phyloP scores from a whole-genome alignment of 2,113 vertebrate species.

The Lonchura striata region DNA sequence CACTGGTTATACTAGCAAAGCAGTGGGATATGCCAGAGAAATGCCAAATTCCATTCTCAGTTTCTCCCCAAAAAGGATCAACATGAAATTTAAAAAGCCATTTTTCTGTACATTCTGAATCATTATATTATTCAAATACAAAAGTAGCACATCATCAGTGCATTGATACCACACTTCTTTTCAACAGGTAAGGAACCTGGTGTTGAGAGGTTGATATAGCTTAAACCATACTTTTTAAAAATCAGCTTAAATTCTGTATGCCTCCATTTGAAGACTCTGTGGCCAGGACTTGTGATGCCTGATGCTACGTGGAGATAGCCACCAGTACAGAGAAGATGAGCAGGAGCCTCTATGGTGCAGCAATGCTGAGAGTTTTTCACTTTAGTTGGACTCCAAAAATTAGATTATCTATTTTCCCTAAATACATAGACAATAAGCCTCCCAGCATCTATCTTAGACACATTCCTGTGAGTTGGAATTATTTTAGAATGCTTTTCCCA shows the following conservation, averaged over 20 bases:
- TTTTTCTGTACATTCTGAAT: neutral
- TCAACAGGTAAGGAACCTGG: neutral
- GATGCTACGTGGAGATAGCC: fast-evolving
- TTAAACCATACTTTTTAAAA: neutral
- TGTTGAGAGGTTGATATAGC: neutral
- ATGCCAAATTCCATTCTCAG: neutral
- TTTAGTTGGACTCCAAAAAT: neutral
- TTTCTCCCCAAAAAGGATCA: neutral
- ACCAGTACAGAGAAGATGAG: neutral
- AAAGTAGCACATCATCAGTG: neutral
- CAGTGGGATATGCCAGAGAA: neutral
- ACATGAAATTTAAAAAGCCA: neutral
- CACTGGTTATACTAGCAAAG: no score
- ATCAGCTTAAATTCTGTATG: neutral
- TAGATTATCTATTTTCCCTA: neutral
- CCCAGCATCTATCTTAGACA: neutral
- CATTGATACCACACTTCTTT: neutral
- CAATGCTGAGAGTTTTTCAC: neutral
- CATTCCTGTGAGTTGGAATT: neutral
- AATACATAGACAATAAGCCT: neutral
- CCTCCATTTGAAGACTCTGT: neutral
- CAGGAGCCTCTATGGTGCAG: neutral
- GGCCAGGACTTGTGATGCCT: neutral
- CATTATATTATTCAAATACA: neutral
- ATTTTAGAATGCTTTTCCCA: neutral